A percentile compares a stretch with the other conserved stretches of the same genome.
Conservation (phyloP, 1,140 invertebrate genomes). For the Drosophila yakuba region DNA sequence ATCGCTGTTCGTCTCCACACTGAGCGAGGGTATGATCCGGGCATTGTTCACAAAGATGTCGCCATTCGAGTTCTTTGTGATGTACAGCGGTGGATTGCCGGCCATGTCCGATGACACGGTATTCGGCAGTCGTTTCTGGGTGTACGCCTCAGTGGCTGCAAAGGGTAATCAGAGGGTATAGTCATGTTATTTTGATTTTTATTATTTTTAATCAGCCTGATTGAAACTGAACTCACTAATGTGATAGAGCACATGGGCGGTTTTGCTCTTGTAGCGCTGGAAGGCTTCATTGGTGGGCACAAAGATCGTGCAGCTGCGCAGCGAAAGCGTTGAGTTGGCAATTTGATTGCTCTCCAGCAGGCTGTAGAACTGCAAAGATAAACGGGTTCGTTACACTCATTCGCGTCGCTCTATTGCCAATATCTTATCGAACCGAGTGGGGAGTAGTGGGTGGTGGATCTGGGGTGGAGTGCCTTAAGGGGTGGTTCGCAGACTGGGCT, state of each 20-base stretch:
- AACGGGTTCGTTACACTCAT: conserved; percentile 53
- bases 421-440: conserved; percentile 47
- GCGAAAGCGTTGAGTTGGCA: conserved; percentile 88
- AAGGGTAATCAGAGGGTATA: neutral
- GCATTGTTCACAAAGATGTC: conserved; percentile 94
- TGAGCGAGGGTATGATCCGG: conserved; percentile 89
- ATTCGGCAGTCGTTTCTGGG: conserved; percentile 88
- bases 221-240: conserved; percentile 88
- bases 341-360: conserved; percentile 88
- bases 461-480: conserved; percentile 23
- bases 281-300: conserved; percentile 92
- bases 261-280: conserved; percentile 87
- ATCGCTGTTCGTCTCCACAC: conserved; percentile 86
- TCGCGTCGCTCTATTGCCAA: conserved; percentile 46
- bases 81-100: conserved; percentile 92
- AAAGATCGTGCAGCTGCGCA: conserved; percentile 90
- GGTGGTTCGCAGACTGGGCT: conserved; percentile 4
- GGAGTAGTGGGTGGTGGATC: conserved; percentile 18
- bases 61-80: conserved; percentile 88
- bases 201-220: conserved; percentile 38
- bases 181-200: conserved; percentile 34
- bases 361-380: conserved; percentile 89
- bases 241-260: conserved; percentile 90
- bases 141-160: conserved; percentile 90
- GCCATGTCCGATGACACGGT: conserved; percentile 90